These are phyloP conservation scores for Cardiocondyla obscurior DNA, from an alignment of 1,140 invertebrate genomes.

Conservation along the genomic window DNA sequence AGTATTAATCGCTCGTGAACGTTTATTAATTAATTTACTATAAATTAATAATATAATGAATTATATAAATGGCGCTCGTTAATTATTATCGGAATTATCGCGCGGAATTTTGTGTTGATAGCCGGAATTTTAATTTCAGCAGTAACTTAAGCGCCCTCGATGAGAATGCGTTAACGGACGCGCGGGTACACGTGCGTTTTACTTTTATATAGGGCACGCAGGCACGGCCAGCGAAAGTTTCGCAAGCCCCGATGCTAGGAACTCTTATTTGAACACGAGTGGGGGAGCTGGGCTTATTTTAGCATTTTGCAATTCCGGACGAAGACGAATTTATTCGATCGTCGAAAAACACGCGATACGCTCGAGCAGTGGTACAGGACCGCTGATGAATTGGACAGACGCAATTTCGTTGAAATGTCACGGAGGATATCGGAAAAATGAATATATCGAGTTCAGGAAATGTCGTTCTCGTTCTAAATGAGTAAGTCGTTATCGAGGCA, in stretches of 20 bases:
- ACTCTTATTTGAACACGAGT: conserved; percentile 55
- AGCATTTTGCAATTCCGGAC: conserved; percentile 66
- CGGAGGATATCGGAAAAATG: not conserved
- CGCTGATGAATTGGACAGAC: conserved; percentile 46
- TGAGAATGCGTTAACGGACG: not conserved
- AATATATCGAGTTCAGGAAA: not conserved
- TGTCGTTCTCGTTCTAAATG: conserved; percentile 6
- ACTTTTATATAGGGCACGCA: conserved; percentile 53
- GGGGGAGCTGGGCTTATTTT: conserved; percentile 65
- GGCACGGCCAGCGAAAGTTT: conserved; percentile 52
- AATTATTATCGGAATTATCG: conserved; percentile 21
- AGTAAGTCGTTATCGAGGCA: not conserved
- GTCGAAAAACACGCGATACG: conserved; percentile 63
- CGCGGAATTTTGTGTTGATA: not conserved
- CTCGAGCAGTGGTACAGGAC: conserved; percentile 53
- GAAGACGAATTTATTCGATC: conserved; percentile 71
- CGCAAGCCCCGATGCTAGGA: conserved; percentile 55
- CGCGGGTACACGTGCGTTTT: not conserved
- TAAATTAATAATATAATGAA: not conserved
- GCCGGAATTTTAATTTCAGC: conserved; percentile 8
- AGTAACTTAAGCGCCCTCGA: not conserved
- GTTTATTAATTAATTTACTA: conserved; percentile 12
- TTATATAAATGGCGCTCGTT: not conserved
- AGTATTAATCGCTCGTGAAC: not conserved
- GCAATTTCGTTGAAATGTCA: conserved; percentile 43